These are phyloP conservation scores for Sturnus vulgaris DNA, from an alignment of 2,113 vertebrate species.

Conservation along the genomic window DNA sequence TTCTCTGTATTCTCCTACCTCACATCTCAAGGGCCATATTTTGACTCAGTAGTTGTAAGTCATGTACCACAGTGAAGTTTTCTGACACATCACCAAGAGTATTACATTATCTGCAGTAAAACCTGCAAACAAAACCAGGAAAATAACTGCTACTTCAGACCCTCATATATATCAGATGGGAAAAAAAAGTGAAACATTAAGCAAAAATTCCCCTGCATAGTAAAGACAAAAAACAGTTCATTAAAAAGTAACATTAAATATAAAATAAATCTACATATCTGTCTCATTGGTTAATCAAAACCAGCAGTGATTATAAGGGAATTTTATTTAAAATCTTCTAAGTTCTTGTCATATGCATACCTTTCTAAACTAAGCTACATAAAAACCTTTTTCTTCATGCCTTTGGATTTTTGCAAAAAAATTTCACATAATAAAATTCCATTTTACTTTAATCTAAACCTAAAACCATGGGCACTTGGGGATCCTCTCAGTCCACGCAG, in stretches of 20 bases:
- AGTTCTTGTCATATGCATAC: neutral
- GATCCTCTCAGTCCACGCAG: neutral
- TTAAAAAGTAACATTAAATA: neutral
- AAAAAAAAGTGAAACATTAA: neutral
- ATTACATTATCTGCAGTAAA: neutral
- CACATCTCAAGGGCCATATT: neutral
- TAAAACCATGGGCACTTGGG: rapidly evolving
- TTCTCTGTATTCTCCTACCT: neutral
- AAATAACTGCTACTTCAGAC: neutral
- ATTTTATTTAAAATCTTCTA: neutral
- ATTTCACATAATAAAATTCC: neutral
- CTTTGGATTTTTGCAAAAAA: neutral
- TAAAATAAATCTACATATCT: neutral
- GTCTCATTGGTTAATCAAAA: neutral
- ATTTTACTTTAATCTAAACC: neutral
- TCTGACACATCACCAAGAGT: neutral
- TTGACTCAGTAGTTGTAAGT: neutral
- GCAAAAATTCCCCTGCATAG: rapidly evolving
- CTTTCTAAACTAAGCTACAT: neutral
- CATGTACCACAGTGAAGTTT: neutral
- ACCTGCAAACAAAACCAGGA: neutral
- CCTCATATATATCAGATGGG: neutral
- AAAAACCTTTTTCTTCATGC: neutral
- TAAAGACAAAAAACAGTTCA: neutral
- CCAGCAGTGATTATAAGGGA: neutral